phyloP scores from a whole-genome alignment of 2,888 invertebrate species.

The Epicampocera succincta region DNA sequence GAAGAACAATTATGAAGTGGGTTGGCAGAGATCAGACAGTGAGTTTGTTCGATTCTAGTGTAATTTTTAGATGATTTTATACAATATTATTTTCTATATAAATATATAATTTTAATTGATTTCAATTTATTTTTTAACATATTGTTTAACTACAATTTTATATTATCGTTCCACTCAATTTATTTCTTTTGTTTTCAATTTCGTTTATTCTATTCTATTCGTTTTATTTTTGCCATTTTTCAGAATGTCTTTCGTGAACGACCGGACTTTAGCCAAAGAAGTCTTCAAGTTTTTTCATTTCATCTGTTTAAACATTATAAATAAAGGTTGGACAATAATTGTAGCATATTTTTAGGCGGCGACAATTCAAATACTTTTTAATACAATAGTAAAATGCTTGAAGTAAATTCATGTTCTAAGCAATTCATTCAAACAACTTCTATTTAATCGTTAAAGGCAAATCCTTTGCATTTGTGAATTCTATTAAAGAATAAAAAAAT shows the following conservation, averaged over 20 bases:
- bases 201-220: too few relatives aligned
- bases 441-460: too few relatives aligned
- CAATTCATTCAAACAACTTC: too few relatives aligned
- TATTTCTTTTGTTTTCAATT: too few relatives aligned
- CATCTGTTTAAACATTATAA: conserved; percentile 7
- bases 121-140: too few relatives aligned
- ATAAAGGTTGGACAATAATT: background rate
- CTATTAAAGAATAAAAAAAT: too few relatives aligned
- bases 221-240: conserved; percentile 20
- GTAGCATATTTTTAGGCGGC: conserved; percentile 54
- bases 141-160: too few relatives aligned
- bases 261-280: background rate
- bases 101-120: too few relatives aligned
- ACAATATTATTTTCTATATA: too few relatives aligned
- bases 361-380: background rate
- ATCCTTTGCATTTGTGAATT: too few relatives aligned
- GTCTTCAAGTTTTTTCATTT: background rate
- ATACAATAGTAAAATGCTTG: conserved; percentile 28
- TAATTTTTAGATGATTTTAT: too few relatives aligned
- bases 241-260: conserved; percentile 48
- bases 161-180: too few relatives aligned
- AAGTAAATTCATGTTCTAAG: background rate
- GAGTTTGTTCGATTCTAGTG: conserved; percentile 6
- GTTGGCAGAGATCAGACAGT: conserved; percentile 82
- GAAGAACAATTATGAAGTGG: conserved; percentile 84